phyloP scores from a whole-genome alignment of 2,797 vertebrate genomes.

The Thamnophis elegans region DNA sequence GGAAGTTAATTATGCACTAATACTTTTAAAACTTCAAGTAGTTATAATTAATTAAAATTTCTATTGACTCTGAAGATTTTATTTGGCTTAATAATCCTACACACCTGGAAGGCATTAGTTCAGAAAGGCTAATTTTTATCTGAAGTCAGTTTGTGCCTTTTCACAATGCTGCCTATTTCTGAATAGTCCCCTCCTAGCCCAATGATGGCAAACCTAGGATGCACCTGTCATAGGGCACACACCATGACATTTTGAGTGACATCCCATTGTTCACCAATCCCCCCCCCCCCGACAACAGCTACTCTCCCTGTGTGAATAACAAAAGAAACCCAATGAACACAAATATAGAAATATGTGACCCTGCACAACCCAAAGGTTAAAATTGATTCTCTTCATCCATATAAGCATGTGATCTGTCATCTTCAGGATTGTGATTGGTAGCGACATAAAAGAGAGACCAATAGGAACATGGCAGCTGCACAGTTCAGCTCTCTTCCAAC shows the following conservation, averaged over 20 bases:
- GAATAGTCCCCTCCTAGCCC: background rate
- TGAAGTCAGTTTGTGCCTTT: background rate
- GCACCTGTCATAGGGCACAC: background rate
- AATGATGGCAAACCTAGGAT: background rate
- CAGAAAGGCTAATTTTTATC: background rate
- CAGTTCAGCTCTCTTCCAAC: background rate
- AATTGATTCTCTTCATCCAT: background rate
- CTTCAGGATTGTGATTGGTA: background rate
- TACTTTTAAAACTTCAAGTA: background rate
- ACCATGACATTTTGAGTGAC: background rate
- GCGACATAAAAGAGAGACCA: background rate
- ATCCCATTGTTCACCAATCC: background rate
- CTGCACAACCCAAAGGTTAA: background rate
- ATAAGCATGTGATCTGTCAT: background rate
- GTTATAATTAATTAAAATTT: background rate
- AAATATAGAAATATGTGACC: background rate
- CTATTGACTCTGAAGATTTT: background rate
- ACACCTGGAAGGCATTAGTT: background rate
- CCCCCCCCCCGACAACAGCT: background rate
- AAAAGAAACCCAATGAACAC: background rate
- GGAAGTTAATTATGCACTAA: background rate
- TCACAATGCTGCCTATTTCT: background rate
- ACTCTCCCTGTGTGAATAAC: background rate
- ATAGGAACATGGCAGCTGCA: background rate
- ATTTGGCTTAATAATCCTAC: background rate